Conservation (phyloP, 1,140 invertebrate species). For the Apis laboriosa region DNA sequence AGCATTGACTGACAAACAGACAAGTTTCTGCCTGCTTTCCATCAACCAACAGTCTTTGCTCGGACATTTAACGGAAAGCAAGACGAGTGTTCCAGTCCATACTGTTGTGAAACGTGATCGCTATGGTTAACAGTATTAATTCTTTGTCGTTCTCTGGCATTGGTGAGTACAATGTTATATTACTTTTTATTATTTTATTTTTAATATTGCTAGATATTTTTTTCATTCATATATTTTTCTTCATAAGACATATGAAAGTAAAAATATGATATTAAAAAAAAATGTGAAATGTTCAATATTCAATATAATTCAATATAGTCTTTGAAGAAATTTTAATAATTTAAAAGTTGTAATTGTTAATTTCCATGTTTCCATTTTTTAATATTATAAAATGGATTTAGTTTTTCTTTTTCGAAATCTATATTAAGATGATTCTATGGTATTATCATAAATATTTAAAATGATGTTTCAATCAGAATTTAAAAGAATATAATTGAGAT, state of each 20-base stretch:
- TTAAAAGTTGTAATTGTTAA: background rate
- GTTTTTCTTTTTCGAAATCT: background rate
- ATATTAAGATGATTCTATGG: background rate
- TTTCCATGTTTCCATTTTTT: background rate
- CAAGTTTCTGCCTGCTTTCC: conserved; percentile 31
- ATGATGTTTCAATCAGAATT: background rate
- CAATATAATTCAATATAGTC: no score
- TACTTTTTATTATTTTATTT: background rate
- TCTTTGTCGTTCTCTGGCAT: conserved; percentile 37
- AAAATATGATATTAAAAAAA: no score
- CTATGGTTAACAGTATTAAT: conserved; percentile 59
- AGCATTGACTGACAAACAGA: conserved; percentile 28
- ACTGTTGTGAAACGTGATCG: background rate
- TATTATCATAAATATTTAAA: background rate
- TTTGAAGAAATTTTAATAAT: background rate
- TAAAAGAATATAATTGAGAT: no score
- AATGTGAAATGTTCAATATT: no score
- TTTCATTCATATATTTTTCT: background rate
- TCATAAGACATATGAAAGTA: no score
- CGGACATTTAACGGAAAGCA: background rate
- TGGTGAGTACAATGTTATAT: conserved; percentile 51
- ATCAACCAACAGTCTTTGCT: conserved; percentile 21
- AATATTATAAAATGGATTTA: background rate
- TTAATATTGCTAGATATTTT: background rate
- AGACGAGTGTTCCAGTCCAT: background rate